phyloP scores from a whole-genome alignment of 2,888 invertebrate genomes.

The Amiota communis region DNA sequence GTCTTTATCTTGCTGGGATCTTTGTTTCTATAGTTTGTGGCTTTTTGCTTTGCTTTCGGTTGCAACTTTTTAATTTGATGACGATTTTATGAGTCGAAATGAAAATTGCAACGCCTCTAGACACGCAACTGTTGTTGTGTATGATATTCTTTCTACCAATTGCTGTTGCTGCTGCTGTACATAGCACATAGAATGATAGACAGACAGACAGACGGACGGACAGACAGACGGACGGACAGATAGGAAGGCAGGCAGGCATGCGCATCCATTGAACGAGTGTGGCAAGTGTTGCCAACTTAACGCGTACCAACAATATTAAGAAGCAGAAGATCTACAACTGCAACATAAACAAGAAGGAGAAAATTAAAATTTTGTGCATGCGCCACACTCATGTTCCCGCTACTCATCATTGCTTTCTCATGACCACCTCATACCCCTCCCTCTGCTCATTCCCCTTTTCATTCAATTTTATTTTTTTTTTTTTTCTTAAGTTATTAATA shows the following conservation, averaged over 20 bases:
- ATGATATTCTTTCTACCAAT: background rate
- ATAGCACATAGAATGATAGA: no score
- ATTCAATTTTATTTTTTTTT: no score
- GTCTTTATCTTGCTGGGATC: background rate
- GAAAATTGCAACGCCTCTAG: constrained; percentile 60
- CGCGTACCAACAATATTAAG: background rate
- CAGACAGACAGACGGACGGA: no score
- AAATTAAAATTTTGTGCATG: constrained; percentile 11
- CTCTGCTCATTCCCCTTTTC: background rate
- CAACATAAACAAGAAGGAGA: constrained; percentile 7
- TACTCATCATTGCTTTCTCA: background rate
- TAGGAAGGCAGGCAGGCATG: no score
- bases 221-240: no score
- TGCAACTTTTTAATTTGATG: constrained; percentile 57
- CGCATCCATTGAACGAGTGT: background rate
- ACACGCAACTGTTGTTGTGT: constrained; percentile 14
- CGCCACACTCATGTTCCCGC: background rate
- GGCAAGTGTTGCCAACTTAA: constrained; percentile 18
- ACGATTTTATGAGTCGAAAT: constrained; percentile 61
- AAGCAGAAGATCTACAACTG: background rate
- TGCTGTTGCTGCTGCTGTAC: background rate
- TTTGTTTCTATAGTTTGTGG: no score
- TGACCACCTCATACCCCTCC: background rate
- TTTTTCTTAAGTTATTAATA: background rate
- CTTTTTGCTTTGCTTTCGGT: background rate